These are phyloP conservation scores for Mallateleia sp. DNA, from an alignment of 2,888 invertebrate genomes.

Conservation along the genomic window DNA sequence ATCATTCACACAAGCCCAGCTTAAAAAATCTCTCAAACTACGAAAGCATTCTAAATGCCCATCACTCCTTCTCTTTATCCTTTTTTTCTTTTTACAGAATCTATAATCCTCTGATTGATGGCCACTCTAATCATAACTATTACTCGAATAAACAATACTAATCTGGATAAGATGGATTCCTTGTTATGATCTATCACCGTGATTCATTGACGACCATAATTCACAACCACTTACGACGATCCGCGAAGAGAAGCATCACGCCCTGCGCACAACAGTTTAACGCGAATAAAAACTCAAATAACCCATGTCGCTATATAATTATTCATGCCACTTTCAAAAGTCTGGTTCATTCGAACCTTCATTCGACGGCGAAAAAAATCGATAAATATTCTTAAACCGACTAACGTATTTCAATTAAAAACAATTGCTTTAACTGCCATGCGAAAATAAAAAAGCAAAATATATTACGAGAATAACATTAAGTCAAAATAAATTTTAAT, in stretches of 20 bases:
- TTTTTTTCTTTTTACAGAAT: slow-evolving; percentile 16
- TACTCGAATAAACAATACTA: slow-evolving; percentile 65
- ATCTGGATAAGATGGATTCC: slow-evolving; percentile 61
- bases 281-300: slow-evolving; percentile 85
- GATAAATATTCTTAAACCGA: background rate
- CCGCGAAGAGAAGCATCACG: slow-evolving; percentile 65
- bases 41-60: slow-evolving; percentile 22
- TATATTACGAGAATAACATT: too few species aligned
- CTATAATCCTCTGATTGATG: slow-evolving; percentile 55
- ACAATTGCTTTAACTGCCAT: background rate
- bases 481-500: too few species aligned
- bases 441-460: too few species aligned
- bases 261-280: slow-evolving; percentile 65
- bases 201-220: slow-evolving; percentile 62
- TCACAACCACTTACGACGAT: slow-evolving; percentile 51
- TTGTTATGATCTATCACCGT: slow-evolving; percentile 57
- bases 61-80: slow-evolving; percentile 17
- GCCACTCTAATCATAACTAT: slow-evolving; percentile 59
- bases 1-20: slow-evolving; percentile 13
- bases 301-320: slow-evolving; percentile 86
- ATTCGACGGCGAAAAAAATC: background rate
- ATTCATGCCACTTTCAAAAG: slow-evolving; percentile 84
- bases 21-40: background rate
- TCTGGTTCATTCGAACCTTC: slow-evolving; percentile 80
- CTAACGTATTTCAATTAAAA: background rate